Evolutionary conservation across 2,888 invertebrate genomes (phyloP), one percentile per base, ranked within the genome.

Genomic region (Peribatodes rhomboidaria): DNA sequence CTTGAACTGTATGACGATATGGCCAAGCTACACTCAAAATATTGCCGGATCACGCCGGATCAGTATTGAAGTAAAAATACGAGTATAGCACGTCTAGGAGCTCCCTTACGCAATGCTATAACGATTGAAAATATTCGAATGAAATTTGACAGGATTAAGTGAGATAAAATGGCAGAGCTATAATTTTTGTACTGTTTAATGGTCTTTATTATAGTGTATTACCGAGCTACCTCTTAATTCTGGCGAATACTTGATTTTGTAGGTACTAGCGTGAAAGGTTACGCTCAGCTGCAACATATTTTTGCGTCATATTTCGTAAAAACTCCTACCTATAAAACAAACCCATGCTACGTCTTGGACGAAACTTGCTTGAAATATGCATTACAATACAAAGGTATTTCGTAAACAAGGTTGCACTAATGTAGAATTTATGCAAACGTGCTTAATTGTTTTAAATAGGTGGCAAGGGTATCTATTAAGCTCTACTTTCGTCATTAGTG

Each of bases 341-440:
- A 33, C 33, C 55, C 55, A 55, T 55, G 33, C 27, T 13, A 16
- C n/a, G 13, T n/a, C 42, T 42, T n/a, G n/a, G n/a, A n/a, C n/a
- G 55, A 55, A 18, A 31, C 44, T 55, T 55, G 42, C 20, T 22
- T 54, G 44, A 44, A 55, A 44, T 42, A 31, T 27, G 53, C 13
- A 22, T 22, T 53, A 42, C 41, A 54, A 42, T 22, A 46, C 52
- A 44, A 54, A 41, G 31, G 58, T 47, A 58, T 54, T 58, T 63
- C 46, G 47, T 27, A 54, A 41, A 46, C 44, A 10, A n/a, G 22
- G 22, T 63, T 63, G 20, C 58, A 46, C 14, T 39, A 52, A 46
- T 33, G 44, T 37, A 53, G 39, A 31, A 46, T 63, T 63, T 54
- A 53, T 63, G 63, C 58, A 63, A 63, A 63, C 13, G 27, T 54